Conservation (phyloP, 1,140 invertebrate genomes). For the Amphibalanus amphitrite region DNA sequence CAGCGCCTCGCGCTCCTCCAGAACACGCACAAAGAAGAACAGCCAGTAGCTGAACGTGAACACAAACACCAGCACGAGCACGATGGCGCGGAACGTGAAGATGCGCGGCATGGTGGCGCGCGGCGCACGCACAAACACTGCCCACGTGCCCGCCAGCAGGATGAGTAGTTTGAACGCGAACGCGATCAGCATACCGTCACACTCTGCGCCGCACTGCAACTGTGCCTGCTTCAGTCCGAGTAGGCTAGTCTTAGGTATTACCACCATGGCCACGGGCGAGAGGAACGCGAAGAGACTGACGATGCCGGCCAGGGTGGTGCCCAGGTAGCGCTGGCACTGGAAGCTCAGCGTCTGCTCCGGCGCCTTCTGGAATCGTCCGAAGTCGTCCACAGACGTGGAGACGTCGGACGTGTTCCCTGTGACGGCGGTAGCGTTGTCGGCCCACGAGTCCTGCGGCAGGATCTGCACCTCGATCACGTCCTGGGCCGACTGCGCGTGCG, state of each 20-base stretch:
- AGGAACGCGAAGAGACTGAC: neutral
- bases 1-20: slow-evolving; percentile 22
- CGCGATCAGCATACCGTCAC: slow-evolving; percentile 73
- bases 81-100: slow-evolving; percentile 72
- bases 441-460: slow-evolving; percentile 62
- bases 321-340: neutral
- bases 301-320: neutral
- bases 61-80: slow-evolving; percentile 69
- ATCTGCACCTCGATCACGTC: slow-evolving; percentile 75
- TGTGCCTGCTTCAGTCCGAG: neutral
- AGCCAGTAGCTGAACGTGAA: slow-evolving; percentile 93
- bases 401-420: slow-evolving; percentile 95
- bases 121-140: slow-evolving; percentile 30
- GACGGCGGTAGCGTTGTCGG: slow-evolving; percentile 89
- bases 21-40: slow-evolving; percentile 82
- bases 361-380: neutral
- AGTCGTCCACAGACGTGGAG: slow-evolving; percentile 65
- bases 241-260: neutral
- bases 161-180: slow-evolving; percentile 81
- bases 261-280: neutral
- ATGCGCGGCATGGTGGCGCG: slow-evolving; percentile 45
- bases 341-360: neutral
- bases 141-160: slow-evolving; percentile 79
- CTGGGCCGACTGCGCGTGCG: slow-evolving; percentile 23
- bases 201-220: slow-evolving; percentile 44